Percentiles rank a stretch among this genome's conserved stretches.
phyloP scores from a whole-genome alignment of 2,888 invertebrate species.

The Pyrrhia umbra region DNA sequence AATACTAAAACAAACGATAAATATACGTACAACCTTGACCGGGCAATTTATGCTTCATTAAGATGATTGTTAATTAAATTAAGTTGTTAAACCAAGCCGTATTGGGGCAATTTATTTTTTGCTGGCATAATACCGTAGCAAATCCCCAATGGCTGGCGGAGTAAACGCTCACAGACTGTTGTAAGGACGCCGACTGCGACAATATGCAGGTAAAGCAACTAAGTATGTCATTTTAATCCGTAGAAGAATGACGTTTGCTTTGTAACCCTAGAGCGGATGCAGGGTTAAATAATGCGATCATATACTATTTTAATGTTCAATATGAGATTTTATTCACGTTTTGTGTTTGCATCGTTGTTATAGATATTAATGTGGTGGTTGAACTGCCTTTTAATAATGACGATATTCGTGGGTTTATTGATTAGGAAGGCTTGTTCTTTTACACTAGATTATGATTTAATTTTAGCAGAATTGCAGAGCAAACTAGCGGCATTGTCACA shows the following conservation, averaged over 20 bases:
- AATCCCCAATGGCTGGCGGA: constrained; percentile 62
- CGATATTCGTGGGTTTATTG: not conserved
- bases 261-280: constrained; percentile 72
- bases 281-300: constrained; percentile 72
- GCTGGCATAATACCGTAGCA: constrained; percentile 61
- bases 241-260: constrained; percentile 76
- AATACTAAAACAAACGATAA: constrained; percentile 31
- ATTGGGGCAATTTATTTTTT: constrained; percentile 53
- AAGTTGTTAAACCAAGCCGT: constrained; percentile 42
- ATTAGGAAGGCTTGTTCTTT: not conserved
- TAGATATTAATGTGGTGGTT: constrained; percentile 52
- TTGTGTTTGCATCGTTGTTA: constrained; percentile 44
- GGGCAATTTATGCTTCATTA: constrained; percentile 50
- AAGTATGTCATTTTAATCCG: constrained; percentile 82
- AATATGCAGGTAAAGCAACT: constrained; percentile 74
- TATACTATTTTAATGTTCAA: constrained; percentile 63
- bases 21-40: constrained; percentile 33
- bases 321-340: constrained; percentile 47
- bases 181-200: constrained; percentile 54
- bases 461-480: not conserved
- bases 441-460: not conserved
- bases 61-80: constrained; percentile 57
- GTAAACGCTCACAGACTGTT: constrained; percentile 41
- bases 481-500: not conserved
- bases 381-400: constrained; percentile 11